Percentiles rank a stretch among this genome's conserved stretches.
Conservation (phyloP, 1,140 invertebrate genomes). For the Panagrolaimus sp. region DNA sequence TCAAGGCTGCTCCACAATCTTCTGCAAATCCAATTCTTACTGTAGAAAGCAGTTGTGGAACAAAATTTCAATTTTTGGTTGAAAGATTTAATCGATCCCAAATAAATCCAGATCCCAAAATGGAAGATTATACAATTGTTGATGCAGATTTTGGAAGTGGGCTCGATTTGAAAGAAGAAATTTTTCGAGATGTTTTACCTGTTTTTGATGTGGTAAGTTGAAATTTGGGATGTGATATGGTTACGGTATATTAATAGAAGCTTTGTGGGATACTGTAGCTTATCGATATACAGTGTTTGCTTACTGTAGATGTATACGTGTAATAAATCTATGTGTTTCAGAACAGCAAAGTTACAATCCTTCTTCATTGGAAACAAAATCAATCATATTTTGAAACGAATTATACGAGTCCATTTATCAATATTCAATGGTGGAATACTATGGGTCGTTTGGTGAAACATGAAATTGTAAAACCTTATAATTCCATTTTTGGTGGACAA, state of each 20-base stretch:
- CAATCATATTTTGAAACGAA: not conserved
- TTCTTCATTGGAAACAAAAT: slow-evolving; percentile 17
- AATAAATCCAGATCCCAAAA: slow-evolving; percentile 1
- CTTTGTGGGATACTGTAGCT: no score
- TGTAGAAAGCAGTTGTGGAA: slow-evolving; percentile 15
- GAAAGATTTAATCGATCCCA: not conserved
- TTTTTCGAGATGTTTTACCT: slow-evolving; percentile 41
- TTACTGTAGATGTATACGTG: no score
- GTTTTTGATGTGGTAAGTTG: slow-evolving; percentile 29
- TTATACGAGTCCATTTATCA: slow-evolving; percentile 2
- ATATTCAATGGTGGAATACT: slow-evolving; percentile 14
- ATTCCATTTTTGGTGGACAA: slow-evolving; percentile 26
- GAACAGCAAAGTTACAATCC: slow-evolving; percentile 14
- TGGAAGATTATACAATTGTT: not conserved
- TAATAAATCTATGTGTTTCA: slow-evolving; percentile 3
- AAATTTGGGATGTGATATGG: not conserved
- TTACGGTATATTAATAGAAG: slow-evolving; percentile 3
- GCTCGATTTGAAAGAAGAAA: slow-evolving; percentile 50
- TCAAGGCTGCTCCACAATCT: slow-evolving; percentile 24
- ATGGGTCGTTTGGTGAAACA: not conserved
- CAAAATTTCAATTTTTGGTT: slow-evolving; percentile 12
- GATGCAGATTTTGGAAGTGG: slow-evolving; percentile 35
- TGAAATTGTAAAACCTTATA: slow-evolving; percentile 18
- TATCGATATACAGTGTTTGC: no score
- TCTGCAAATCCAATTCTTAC: slow-evolving; percentile 1